Evolutionary conservation across 1,140 invertebrate genomes (phyloP).

Genomic region (Vollenhovia emeryi): DNA sequence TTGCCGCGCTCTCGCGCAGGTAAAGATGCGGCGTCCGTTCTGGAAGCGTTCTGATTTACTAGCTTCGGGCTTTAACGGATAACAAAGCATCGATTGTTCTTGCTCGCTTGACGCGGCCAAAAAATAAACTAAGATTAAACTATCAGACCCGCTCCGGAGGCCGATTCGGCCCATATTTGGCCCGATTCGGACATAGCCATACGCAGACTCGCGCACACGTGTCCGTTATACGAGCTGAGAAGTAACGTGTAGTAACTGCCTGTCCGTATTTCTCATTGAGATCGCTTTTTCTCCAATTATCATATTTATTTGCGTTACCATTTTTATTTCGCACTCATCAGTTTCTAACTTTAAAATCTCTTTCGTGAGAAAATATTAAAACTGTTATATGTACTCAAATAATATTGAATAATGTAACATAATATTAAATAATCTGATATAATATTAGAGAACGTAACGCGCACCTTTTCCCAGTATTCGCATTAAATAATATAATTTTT

Average conservation of each 20-base stretch:
- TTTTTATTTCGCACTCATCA: background rate
- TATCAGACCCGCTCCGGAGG: conserved; percentile 18
- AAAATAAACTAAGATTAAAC: conserved; percentile 58
- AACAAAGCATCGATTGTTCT: conserved; percentile 60
- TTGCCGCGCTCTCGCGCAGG: conserved; percentile 19
- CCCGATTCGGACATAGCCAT: conserved; percentile 39
- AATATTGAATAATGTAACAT: background rate
- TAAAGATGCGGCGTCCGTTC: background rate
- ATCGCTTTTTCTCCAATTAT: background rate
- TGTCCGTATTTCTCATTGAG: background rate
- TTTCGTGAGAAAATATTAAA: background rate
- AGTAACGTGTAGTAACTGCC: background rate
- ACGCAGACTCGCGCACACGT: background rate
- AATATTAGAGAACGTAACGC: background rate
- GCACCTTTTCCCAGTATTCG: background rate
- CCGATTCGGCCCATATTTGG: conserved; percentile 63
- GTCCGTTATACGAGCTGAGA: background rate
- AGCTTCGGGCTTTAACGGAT: conserved; percentile 27
- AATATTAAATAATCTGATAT: background rate
- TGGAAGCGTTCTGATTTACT: conserved; percentile 39
- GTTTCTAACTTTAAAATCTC: background rate
- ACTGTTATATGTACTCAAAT: background rate
- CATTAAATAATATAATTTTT: background rate
- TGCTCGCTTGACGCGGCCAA: conserved; percentile 6
- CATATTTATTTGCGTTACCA: background rate